Conservation (phyloP, 2,113 vertebrate species). For the Polyodon spathula region DNA sequence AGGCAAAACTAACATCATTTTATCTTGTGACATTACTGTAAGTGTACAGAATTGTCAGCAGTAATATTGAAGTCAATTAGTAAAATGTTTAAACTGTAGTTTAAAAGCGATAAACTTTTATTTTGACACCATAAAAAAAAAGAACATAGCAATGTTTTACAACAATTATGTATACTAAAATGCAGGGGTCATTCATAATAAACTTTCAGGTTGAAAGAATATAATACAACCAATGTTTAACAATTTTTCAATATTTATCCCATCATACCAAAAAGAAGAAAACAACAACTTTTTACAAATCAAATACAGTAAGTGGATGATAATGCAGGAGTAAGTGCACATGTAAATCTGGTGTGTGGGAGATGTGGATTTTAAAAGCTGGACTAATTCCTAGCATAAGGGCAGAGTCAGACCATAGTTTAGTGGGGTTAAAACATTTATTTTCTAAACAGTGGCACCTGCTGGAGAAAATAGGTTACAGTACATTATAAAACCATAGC, state of each 20-base stretch:
- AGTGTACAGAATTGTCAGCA: no score
- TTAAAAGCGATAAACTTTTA: slow-evolving; percentile 18
- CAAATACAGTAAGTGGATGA: slow-evolving; percentile 35
- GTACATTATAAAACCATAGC: no score
- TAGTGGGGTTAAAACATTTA: neutral
- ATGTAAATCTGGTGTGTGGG: slow-evolving; percentile 23
- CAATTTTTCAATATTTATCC: slow-evolving; percentile 38
- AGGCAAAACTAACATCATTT: no score
- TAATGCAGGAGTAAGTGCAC: neutral
- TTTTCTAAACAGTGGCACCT: neutral
- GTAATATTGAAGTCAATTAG: no score
- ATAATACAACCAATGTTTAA: slow-evolving; percentile 33
- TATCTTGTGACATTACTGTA: no score
- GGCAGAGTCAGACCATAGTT: slow-evolving; percentile 36
- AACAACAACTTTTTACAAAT: slow-evolving; percentile 43
- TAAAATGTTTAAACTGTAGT: no score
- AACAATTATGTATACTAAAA: slow-evolving; percentile 37
- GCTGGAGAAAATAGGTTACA: no score
- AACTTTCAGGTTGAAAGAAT: slow-evolving; percentile 27
- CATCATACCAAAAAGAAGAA: slow-evolving; percentile 36
- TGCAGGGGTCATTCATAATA: slow-evolving; percentile 5
- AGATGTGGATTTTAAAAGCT: slow-evolving; percentile 20
- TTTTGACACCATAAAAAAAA: slow-evolving; percentile 10
- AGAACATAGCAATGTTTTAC: slow-evolving; percentile 44
- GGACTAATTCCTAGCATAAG: slow-evolving; percentile 22